These are phyloP conservation scores for Azemiops feae DNA, from an alignment of 2,113 vertebrate genomes.

Conservation along the genomic window DNA sequence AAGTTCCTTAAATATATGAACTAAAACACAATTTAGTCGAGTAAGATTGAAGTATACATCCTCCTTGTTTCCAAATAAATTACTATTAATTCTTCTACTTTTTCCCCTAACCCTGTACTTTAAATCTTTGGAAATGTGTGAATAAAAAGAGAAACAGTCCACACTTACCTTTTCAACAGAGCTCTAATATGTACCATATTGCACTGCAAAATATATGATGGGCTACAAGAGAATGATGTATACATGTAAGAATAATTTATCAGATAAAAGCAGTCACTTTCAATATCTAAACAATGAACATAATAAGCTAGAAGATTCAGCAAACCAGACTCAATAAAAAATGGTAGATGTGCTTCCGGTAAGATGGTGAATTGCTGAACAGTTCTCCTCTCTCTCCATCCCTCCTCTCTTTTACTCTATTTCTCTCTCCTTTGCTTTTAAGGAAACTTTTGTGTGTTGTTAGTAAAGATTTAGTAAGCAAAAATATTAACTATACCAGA, in stretches of 20 bases:
- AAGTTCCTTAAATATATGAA: neutral
- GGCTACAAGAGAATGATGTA: constrained; percentile 71
- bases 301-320: neutral
- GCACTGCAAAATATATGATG: constrained; percentile 83
- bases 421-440: neutral
- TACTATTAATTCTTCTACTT: neutral
- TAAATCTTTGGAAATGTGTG: neutral
- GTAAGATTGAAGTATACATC: neutral
- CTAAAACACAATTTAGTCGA: neutral
- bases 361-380: neutral
- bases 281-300: neutral
- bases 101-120: neutral
- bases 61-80: neutral
- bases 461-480: neutral
- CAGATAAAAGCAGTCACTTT: neutral
- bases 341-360: neutral
- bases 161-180: constrained; percentile 83
- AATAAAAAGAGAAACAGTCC: neutral
- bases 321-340: neutral
- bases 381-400: neutral
- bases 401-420: neutral
- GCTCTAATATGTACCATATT: constrained; percentile 85
- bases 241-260: neutral
- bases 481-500: neutral
- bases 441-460: neutral